Base-by-base conservation (phyloP, 2,888 invertebrate genomes). In the Amaurobius ferox region DNA sequence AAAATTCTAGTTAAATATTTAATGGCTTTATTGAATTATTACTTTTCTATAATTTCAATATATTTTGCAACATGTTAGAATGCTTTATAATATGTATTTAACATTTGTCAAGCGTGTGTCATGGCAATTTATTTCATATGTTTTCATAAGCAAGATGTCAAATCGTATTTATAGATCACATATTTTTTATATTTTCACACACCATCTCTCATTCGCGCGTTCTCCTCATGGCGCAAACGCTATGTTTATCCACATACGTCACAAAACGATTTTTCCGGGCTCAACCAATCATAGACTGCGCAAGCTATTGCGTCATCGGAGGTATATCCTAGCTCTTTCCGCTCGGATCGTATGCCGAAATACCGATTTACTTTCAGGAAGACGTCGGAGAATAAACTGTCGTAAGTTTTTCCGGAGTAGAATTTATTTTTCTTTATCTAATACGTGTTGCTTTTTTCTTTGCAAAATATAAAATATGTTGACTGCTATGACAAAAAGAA, bases 261-360 rank as follows among this genome's bases (percentile, higher is more conserved):
- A 55, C 23, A 3, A 55, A 55, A 55, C 55, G 55, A 55, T 55
- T 55, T 55, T 55, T 55, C 55, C 23, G 55, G 55, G 55, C 23
- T 55, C 23, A 23, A 23, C 55, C 55, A 55, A 55, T 55, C 55
- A 5, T 5, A 1, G 55, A 23, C 2, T 1, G 23, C 23, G 55
- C 23, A 1, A 23, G 23, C 23, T 19, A 55, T 55, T 55, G 55
- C 55, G 55, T 55, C 55, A 55, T 23, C 11, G 19, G 55, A 23
- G 55, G 55, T 55, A 55, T 55, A 55, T 55, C 55, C 55, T 55
- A 55, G 55, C 55, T 55, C 23, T 16, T 55, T 55, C 55, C 55
- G 55, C 55, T 55, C 23, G 19, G 23, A 23, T 2, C 55, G 23
- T 2, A 3, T 1, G 55, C 55, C 5, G 23, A 23, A 23, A 55